Percentiles rank a stretch among this genome's conserved stretches.
Conservation (phyloP, 2,113 vertebrate genomes). For the Microtus richardsoni region DNA sequence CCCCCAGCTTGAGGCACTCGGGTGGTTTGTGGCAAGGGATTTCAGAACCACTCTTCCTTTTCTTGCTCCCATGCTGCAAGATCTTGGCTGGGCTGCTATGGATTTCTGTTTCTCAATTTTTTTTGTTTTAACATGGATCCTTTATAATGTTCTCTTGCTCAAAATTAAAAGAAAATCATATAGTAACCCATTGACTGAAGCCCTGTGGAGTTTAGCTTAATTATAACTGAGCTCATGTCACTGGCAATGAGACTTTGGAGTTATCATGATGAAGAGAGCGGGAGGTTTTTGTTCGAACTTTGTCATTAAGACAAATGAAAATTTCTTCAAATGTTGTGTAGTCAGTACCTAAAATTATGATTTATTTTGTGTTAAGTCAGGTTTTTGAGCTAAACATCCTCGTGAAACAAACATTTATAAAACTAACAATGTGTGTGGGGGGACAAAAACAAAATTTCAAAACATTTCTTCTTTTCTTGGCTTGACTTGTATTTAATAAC, state of each 20-base stretch:
- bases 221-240: background rate
- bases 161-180: background rate
- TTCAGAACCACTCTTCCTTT: background rate
- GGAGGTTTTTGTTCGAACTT: background rate
- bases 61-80: background rate
- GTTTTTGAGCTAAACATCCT: background rate
- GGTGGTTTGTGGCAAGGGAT: background rate
- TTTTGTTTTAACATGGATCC: background rate
- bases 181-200: background rate
- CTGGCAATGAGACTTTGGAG: background rate
- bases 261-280: background rate
- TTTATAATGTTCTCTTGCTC: background rate
- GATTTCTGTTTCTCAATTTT: background rate
- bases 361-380: conserved; percentile 25
- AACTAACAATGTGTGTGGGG: background rate
- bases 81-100: background rate
- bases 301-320: background rate
- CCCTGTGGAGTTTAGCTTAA: background rate
- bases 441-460: background rate
- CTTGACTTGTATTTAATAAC: background rate
- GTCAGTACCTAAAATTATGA: background rate
- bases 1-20: background rate
- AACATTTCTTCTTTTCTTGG: background rate
- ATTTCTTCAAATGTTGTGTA: conserved; percentile 11
- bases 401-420: background rate